Conservation (phyloP, 2,888 invertebrate genomes). For the Temnothorax rugatulus region DNA sequence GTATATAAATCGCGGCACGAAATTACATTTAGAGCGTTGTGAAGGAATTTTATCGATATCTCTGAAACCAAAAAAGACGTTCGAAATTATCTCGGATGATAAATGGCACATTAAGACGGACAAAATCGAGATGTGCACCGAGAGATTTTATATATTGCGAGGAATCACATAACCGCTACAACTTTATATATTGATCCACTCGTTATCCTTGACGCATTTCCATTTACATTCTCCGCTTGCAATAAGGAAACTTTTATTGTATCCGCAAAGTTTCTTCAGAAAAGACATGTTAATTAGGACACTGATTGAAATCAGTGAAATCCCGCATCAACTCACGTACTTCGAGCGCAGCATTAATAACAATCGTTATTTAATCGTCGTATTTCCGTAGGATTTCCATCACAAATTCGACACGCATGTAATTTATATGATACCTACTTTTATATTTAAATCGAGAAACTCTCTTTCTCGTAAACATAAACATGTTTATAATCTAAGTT, state of each 20-base stretch:
- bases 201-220: constrained; percentile 46
- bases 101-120: constrained; percentile 7
- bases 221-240: constrained; percentile 28
- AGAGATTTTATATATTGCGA: constrained; percentile 12
- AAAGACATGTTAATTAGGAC: constrained; percentile 37
- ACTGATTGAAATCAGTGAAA: constrained; percentile 22
- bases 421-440: background rate
- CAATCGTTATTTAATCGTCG: constrained; percentile 1
- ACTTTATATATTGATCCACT: constrained; percentile 41
- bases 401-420: background rate
- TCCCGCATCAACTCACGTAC: background rate
- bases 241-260: constrained; percentile 39
- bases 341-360: background rate
- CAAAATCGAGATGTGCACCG: background rate
- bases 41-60: constrained; percentile 8
- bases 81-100: constrained; percentile 7
- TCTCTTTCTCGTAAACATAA: background rate
- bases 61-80: background rate
- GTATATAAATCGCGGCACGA: background rate
- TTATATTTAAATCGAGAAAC: background rate
- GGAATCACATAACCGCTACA: constrained; percentile 17
- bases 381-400: constrained; percentile 13
- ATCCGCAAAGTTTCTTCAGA: constrained; percentile 1
- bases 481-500: background rate
- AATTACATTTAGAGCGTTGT: background rate